Percentiles rank a stretch among this genome's conserved stretches.
Evolutionary conservation across 2,113 vertebrate genomes (phyloP).

Genomic region (Melanerpes aurifrons): DNA sequence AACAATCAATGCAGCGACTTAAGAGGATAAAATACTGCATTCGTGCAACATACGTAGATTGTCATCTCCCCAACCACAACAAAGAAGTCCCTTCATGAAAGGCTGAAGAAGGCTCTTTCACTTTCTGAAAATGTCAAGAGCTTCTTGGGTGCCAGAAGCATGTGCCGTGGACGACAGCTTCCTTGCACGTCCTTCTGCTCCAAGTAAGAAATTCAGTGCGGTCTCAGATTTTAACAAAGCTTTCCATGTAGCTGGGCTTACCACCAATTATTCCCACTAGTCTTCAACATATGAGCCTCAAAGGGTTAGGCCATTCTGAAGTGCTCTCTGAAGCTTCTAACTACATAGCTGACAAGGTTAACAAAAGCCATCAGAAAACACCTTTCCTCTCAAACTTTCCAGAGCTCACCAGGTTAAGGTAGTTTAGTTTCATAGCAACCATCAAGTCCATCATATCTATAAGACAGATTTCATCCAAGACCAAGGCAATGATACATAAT

Average conservation of each 20-base stretch:
- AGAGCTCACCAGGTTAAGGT: neutral
- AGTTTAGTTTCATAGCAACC: neutral
- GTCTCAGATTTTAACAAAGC: neutral
- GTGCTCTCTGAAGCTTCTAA: neutral
- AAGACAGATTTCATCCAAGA: neutral
- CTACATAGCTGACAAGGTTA: neutral
- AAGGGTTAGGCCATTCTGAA: neutral
- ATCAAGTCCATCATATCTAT: neutral
- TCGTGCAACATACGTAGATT: conserved; percentile 20
- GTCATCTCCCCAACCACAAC: conserved; percentile 37
- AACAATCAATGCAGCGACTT: neutral
- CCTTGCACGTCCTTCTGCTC: neutral
- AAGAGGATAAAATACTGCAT: conserved; percentile 34
- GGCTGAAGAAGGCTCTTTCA: neutral
- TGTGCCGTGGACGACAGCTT: neutral
- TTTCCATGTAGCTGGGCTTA: neutral
- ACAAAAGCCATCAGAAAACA: neutral
- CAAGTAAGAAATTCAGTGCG: neutral
- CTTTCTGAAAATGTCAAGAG: conserved; percentile 34
- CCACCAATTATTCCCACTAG: conserved; percentile 6
- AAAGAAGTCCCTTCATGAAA: conserved; percentile 49
- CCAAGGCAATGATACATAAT: neutral
- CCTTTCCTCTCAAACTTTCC: conserved; percentile 7
- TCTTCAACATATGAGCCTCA: neutral
- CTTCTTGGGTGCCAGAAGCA: conserved; percentile 15